These are phyloP conservation scores for Cydia fagiglandana DNA, from an alignment of 1,140 invertebrate genomes.

Conservation along the genomic window DNA sequence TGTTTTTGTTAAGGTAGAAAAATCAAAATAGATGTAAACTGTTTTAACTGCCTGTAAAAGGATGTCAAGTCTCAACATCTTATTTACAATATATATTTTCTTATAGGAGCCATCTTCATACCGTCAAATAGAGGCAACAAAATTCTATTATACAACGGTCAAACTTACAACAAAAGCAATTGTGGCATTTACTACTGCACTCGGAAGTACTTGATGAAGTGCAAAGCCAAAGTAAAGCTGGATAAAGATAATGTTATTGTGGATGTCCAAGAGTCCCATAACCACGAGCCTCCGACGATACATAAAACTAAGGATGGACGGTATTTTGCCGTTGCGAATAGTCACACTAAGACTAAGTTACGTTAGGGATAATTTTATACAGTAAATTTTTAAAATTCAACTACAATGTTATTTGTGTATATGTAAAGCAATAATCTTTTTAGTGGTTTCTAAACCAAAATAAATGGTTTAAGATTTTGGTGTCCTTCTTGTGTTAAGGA, in stretches of 20 bases:
- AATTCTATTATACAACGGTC: slow-evolving; percentile 30
- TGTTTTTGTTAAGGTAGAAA: too few relatives aligned
- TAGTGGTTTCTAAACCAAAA: too few relatives aligned
- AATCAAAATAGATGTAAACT: too few relatives aligned
- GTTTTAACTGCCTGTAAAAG: too few relatives aligned
- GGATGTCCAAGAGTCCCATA: background rate
- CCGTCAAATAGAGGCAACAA: slow-evolving; percentile 33
- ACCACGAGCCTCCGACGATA: background rate
- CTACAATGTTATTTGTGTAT: too few relatives aligned
- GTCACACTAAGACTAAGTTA: background rate
- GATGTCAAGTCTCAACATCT: background rate
- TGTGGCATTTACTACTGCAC: slow-evolving; percentile 32
- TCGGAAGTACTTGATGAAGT: slow-evolving; percentile 10
- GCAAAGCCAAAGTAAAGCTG: slow-evolving; percentile 36
- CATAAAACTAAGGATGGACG: background rate
- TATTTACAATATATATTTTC: background rate
- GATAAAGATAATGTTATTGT: slow-evolving; percentile 32
- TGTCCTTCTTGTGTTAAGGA: too few relatives aligned
- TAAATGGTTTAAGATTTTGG: too few relatives aligned
- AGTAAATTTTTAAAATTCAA: too few relatives aligned
- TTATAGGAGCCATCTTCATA: slow-evolving; percentile 34
- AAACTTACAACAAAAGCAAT: slow-evolving; percentile 31
- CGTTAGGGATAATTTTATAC: too few relatives aligned
- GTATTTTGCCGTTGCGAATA: background rate
- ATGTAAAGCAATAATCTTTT: too few relatives aligned